A percentile compares a stretch with the other conserved stretches of the same genome.
Conservation (phyloP, 2,113 vertebrate species). For the Istiophorus platypterus region DNA sequence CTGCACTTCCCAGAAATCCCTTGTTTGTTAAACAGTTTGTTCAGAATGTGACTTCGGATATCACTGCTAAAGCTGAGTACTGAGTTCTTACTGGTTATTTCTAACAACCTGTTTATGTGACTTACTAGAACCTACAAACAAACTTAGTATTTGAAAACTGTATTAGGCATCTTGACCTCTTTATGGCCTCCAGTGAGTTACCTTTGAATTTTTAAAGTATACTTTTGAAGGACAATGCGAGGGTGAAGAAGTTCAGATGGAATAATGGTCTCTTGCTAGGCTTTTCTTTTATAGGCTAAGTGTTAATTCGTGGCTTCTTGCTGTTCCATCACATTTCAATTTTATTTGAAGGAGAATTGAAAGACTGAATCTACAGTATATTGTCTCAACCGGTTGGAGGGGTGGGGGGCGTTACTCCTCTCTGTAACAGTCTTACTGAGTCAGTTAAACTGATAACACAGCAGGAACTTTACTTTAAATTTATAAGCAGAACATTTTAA, state of each 20-base stretch:
- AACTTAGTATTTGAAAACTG: not conserved
- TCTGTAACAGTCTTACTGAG: not conserved
- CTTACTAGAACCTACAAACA: not conserved
- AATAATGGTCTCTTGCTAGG: not conserved
- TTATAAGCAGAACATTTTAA: not conserved
- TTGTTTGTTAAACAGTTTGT: too few relatives aligned
- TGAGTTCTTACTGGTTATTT: not conserved
- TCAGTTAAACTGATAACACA: not conserved
- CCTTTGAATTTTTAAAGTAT: not conserved
- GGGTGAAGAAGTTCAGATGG: not conserved
- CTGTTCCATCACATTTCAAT: not conserved
- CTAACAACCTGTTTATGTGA: not conserved
- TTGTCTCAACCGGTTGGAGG: not conserved
- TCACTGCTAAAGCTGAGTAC: not conserved
- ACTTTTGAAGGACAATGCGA: constrained; percentile 5
- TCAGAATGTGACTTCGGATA: too few relatives aligned
- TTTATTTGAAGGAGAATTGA: not conserved
- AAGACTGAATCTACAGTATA: not conserved
- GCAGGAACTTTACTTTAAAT: not conserved
- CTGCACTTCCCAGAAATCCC: not conserved
- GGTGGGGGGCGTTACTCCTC: too few relatives aligned
- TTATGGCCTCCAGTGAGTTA: not conserved
- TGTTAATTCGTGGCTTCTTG: not conserved
- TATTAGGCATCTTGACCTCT: not conserved
- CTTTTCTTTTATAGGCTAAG: not conserved